These are phyloP conservation scores for Rhagophthalmus giganteus DNA, from an alignment of 2,888 invertebrate genomes.

Conservation along the genomic window DNA sequence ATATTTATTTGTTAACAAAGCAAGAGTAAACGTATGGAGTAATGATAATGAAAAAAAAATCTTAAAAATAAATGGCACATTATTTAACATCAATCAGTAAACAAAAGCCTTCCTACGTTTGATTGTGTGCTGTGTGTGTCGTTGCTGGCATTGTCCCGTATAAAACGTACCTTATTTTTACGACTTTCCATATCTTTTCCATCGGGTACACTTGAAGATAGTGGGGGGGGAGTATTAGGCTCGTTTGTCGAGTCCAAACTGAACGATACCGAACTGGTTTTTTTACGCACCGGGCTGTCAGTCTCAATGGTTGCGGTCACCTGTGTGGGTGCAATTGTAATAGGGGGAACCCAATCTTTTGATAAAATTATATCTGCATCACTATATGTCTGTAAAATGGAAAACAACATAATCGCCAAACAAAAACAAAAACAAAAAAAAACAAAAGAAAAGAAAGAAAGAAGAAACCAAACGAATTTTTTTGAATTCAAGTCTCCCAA, in stretches of 20 bases:
- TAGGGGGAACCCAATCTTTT: conserved; percentile 85
- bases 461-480: too few species aligned
- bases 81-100: too few species aligned
- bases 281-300: conserved; percentile 63
- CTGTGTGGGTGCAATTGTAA: conserved; percentile 72
- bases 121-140: too few species aligned
- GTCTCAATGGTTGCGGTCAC: conserved; percentile 61
- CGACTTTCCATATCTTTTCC: conserved; percentile 61
- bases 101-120: too few species aligned
- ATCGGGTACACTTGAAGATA: conserved; percentile 44
- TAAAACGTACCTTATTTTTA: conserved; percentile 70
- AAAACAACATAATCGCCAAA: conserved; percentile 24
- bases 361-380: conserved; percentile 87
- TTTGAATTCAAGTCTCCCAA: too few species aligned
- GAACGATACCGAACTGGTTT: conserved; percentile 73
- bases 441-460: conserved; percentile 2
- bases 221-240: conserved; percentile 49
- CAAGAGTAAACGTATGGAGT: too few species aligned
- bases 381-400: conserved; percentile 66
- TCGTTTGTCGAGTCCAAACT: conserved; percentile 66
- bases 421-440: conserved; percentile 7
- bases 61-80: too few species aligned
- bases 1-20: not conserved
- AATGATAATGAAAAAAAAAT: too few species aligned
- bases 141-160: too few species aligned